Conservation (phyloP, 2,113 vertebrate species). For the Cochlearius cochlearius region DNA sequence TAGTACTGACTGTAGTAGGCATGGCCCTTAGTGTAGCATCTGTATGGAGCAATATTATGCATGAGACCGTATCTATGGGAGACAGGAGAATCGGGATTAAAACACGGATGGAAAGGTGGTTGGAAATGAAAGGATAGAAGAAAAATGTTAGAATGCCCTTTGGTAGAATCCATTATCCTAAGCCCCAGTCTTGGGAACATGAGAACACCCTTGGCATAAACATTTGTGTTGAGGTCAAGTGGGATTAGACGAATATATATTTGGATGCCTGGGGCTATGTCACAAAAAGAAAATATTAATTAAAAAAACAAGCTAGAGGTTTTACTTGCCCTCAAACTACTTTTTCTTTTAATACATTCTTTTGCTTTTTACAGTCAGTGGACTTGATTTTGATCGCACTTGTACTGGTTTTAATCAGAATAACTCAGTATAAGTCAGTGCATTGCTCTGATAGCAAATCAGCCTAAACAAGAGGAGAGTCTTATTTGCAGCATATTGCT, state of each 20-base stretch:
- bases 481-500: not conserved
- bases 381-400: conserved; percentile 42
- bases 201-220: conserved; percentile 67
- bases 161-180: conserved; percentile 67
- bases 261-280: conserved; percentile 46
- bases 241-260: conserved; percentile 67
- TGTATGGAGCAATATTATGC: conserved; percentile 28
- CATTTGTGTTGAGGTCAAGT: conserved; percentile 67
- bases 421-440: not conserved
- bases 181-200: conserved; percentile 56
- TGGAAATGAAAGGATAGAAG: conserved; percentile 37
- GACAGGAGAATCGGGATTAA: conserved; percentile 27
- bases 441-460: not conserved
- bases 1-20: not conserved
- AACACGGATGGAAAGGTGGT: not conserved
- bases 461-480: not conserved
- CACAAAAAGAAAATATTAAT: conserved; percentile 66
- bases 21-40: not conserved
- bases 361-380: conserved; percentile 27
- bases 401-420: conserved; percentile 34
- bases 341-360: conserved; percentile 43
- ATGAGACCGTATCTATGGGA: not conserved
- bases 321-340: conserved; percentile 54
- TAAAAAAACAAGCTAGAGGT: conserved; percentile 64
- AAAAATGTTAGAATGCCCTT: conserved; percentile 59